Conservation (phyloP, 2,113 vertebrate genomes). For the Pachycephala philippinensis region DNA sequence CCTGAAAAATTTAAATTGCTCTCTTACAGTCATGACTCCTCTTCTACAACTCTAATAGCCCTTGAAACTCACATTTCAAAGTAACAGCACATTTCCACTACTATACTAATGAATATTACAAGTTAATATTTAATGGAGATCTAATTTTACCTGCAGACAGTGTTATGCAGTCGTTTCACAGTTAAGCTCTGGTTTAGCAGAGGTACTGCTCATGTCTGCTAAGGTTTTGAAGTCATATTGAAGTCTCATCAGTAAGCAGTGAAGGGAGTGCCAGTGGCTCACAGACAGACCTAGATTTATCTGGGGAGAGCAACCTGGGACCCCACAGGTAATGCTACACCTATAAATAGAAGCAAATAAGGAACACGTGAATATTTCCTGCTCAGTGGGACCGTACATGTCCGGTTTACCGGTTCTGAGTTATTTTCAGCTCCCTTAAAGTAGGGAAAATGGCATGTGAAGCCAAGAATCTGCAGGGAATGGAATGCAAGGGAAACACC, state of each 20-base stretch:
- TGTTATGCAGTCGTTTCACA: not conserved
- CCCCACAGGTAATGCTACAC: not conserved
- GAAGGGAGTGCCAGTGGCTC: not conserved
- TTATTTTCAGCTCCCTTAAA: slow-evolving; percentile 22
- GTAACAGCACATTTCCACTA: not conserved
- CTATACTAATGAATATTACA: slow-evolving; percentile 1
- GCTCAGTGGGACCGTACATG: not conserved
- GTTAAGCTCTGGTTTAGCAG: not conserved
- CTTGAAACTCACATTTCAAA: not conserved
- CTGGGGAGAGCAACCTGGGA: not conserved
- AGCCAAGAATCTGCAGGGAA: slow-evolving; percentile 6
- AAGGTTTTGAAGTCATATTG: not conserved
- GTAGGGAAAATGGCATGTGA: not conserved
- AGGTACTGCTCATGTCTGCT: not conserved
- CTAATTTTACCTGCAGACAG: not conserved
- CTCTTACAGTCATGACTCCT: not conserved
- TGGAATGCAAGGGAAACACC: slow-evolving; percentile 45
- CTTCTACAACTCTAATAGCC: not conserved
- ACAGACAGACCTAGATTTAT: not conserved
- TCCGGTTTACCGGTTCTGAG: not conserved
- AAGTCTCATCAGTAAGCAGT: not conserved
- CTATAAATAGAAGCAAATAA: not conserved
- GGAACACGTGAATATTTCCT: not conserved
- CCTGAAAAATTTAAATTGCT: not conserved
- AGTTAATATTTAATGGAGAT: slow-evolving; percentile 31